These are phyloP conservation scores for Pristionchus maxplancki DNA, from an alignment of 2,888 invertebrate genomes.

Conservation along the genomic window DNA sequence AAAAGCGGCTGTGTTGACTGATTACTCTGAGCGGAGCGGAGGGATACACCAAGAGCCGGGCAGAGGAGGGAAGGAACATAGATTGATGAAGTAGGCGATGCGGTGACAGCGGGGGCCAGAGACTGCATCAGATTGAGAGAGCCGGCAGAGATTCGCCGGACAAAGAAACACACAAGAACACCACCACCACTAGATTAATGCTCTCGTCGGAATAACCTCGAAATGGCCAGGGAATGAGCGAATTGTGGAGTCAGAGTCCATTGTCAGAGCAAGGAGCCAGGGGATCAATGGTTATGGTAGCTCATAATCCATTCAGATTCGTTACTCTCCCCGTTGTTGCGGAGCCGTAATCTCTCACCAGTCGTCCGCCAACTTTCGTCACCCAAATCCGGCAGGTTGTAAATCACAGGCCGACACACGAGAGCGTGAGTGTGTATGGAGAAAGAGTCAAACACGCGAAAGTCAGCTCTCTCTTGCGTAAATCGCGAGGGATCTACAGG, in stretches of 20 bases:
- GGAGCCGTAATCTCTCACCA: neutral
- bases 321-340: neutral
- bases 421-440: neutral
- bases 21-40: slow-evolving; percentile 32
- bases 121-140: neutral
- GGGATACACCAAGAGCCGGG: neutral
- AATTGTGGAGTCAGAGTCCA: neutral
- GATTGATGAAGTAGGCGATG: slow-evolving; percentile 37
- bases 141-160: neutral
- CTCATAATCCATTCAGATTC: slow-evolving; percentile 24
- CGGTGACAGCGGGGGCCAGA: slow-evolving; percentile 4
- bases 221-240: slow-evolving; percentile 14
- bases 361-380: slow-evolving; percentile 27
- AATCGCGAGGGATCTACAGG: neutral
- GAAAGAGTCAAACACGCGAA: slow-evolving; percentile 19
- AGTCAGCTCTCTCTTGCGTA: slow-evolving; percentile 3
- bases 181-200: slow-evolving; percentile 40
- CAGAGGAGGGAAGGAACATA: neutral
- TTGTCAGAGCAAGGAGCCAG: neutral
- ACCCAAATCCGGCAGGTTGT: slow-evolving; percentile 47
- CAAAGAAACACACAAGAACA: slow-evolving; percentile 31
- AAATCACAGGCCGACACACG: slow-evolving; percentile 40
- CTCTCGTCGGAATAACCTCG: slow-evolving; percentile 41
- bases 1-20: slow-evolving; percentile 36
- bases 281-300: slow-evolving; percentile 40